A percentile compares a stretch with the other conserved stretches of the same genome.
phyloP scores from a whole-genome alignment of 2,888 invertebrate genomes.

The Pristionchus japonicus region DNA sequence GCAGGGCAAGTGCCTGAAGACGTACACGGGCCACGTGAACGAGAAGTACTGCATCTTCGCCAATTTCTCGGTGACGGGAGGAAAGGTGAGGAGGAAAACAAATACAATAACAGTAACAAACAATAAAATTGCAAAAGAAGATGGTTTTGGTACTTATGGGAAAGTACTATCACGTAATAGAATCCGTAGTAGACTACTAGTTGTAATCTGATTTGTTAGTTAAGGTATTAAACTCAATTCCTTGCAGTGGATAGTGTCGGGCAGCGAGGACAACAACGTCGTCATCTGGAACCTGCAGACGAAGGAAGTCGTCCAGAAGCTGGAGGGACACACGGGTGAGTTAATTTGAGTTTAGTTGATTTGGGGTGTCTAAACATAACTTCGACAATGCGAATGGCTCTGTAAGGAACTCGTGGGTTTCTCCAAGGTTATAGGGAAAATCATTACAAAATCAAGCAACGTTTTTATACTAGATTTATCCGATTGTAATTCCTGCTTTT shows the following conservation, averaged over 20 bases:
- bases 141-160: not conserved
- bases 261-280: slow-evolving; percentile 98
- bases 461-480: too few relatives aligned
- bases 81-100: too few relatives aligned
- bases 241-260: slow-evolving; percentile 96
- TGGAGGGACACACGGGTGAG: slow-evolving; percentile 93
- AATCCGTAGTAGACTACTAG: not conserved
- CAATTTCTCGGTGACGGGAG: slow-evolving; percentile 99
- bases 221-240: too few relatives aligned
- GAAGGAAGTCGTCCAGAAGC: slow-evolving; percentile 97
- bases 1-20: slow-evolving; percentile 48
- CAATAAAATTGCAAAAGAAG: not conserved
- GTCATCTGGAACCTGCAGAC: slow-evolving; percentile 99
- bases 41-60: slow-evolving; percentile 99
- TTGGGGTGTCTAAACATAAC: too few relatives aligned
- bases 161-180: too few relatives aligned
- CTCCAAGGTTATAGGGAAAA: too few relatives aligned
- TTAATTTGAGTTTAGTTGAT: too few relatives aligned
- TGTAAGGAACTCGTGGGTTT: too few relatives aligned
- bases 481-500: too few relatives aligned
- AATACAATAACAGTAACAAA: too few relatives aligned
- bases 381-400: too few relatives aligned
- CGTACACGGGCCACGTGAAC: slow-evolving; percentile 95
- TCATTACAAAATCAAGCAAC: too few relatives aligned
- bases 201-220: not conserved